phyloP scores from a whole-genome alignment of 2,888 invertebrate genomes.

The Bombylius major region DNA sequence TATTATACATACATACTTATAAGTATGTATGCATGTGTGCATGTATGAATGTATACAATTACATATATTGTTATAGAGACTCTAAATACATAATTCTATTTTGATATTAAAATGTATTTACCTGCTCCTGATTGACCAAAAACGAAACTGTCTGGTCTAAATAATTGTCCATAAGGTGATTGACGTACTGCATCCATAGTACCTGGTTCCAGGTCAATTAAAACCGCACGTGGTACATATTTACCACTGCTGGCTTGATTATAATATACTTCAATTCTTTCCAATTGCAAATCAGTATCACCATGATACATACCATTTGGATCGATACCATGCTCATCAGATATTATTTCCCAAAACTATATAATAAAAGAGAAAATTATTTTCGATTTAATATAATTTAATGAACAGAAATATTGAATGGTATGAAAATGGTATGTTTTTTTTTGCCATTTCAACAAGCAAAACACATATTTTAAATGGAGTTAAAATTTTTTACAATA shows the following conservation, averaged over 20 bases:
- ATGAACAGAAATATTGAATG: background rate
- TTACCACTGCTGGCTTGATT: conserved; percentile 58
- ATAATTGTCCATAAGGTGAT: conserved; percentile 66
- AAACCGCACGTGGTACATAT: conserved; percentile 73
- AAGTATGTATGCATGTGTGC: background rate
- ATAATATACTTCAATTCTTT: conserved; percentile 71
- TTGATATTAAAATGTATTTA: conserved; percentile 21
- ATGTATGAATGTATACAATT: too few relatives aligned
- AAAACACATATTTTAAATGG: background rate
- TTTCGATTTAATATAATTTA: background rate
- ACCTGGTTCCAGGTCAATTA: conserved; percentile 79
- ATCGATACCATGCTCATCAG: conserved; percentile 69
- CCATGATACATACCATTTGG: conserved; percentile 59
- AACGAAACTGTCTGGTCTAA: conserved; percentile 77
- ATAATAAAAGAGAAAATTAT: conserved; percentile 7
- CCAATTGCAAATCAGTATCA: conserved; percentile 58
- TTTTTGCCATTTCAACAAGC: conserved; percentile 6
- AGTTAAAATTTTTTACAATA: too few relatives aligned
- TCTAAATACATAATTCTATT: background rate
- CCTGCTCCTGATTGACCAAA: conserved; percentile 73
- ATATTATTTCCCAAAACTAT: conserved; percentile 70
- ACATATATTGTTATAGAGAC: too few relatives aligned
- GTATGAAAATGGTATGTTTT: too few relatives aligned
- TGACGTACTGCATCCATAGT: conserved; percentile 79
- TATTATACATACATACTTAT: background rate